Evolutionary conservation across 2,113 vertebrate species (phyloP), one percentile per base, ranked within the genome.

Genomic region (Synchiropus splendidus): DNA sequence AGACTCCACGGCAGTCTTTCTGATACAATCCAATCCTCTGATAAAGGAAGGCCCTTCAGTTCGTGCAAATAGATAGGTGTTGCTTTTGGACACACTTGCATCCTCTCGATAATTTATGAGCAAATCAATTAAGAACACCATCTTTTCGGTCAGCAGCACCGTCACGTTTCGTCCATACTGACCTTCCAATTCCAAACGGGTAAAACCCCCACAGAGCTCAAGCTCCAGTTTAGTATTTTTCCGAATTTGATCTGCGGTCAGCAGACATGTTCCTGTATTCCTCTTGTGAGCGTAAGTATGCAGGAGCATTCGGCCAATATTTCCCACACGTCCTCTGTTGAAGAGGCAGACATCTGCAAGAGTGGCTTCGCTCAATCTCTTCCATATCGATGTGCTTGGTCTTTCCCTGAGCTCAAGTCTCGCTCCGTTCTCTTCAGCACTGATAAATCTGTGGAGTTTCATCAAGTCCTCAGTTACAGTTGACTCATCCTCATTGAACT

Each of bases 331-430:
- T 13, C 66, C 71, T 51, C 76, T 71, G 66, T 83, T 83, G 39
- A 81, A 83, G 31, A 83, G 62, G 63, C 72, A 79, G 6, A 83
- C 61, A 36, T 83, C 70, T 34, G 80, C 70, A 9, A 83, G 54
- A 10, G 72, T 77, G 33, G 74, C 72, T 43, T 83, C 80, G 1
- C 74, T 68, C 12, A 83, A 74, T 41, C 79, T 81, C 18, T 74
- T 83, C 80, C 80, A 83, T 0, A 64, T 74, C 12, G 72, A 64
- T 45, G 70, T 41, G 51, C 51, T 76, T 1, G 76, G 76, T 47
- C 39, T 75, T 32, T 78, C 58, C 41, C 62, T 70, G 12, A 83
- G 41, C 12, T 79, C 74, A 39, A 44, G 61, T 33, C 51, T 73
- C 12, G 80, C 70, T 47, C 73, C 70, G 6, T 80, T 64, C 18